These are phyloP conservation scores for Pollicipes pollicipes DNA, from an alignment of 1,140 invertebrate species.

Conservation along the genomic window DNA sequence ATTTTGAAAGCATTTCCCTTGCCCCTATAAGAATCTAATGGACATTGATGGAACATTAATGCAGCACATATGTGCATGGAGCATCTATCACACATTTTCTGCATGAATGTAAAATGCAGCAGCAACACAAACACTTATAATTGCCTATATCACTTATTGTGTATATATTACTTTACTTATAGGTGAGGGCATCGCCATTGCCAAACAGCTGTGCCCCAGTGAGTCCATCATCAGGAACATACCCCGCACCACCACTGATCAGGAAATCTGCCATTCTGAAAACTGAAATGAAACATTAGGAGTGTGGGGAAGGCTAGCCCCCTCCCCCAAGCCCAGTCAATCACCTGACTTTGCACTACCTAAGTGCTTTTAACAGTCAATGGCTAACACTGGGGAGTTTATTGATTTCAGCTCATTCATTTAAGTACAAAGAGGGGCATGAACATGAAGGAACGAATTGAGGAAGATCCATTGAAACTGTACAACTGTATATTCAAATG, in stretches of 20 bases:
- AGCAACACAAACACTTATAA: too few relatives aligned
- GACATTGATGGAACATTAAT: too few relatives aligned
- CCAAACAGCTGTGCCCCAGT: conserved; percentile 61
- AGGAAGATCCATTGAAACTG: too few relatives aligned
- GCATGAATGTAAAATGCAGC: too few relatives aligned
- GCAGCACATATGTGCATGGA: too few relatives aligned
- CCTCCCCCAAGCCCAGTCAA: neutral
- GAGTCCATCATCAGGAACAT: conserved; percentile 45
- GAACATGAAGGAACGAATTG: too few relatives aligned
- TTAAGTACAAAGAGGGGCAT: neutral
- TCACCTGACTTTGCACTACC: conserved; percentile 1
- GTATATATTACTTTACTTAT: conserved; percentile 43
- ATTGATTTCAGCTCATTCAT: neutral
- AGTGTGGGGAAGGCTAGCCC: neutral
- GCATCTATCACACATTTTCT: too few relatives aligned
- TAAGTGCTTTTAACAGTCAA: neutral
- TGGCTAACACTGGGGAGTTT: too few relatives aligned
- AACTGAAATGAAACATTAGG: neutral
- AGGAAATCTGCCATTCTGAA: conserved; percentile 31
- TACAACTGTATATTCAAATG: too few relatives aligned
- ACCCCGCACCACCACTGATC: conserved; percentile 32
- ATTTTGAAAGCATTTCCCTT: too few relatives aligned
- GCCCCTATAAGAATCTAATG: too few relatives aligned
- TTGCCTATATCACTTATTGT: too few relatives aligned
- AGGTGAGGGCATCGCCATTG: conserved; percentile 73